Evolutionary conservation across 2,797 vertebrate genomes (phyloP).

Genomic region (Falco novaeseelandiae): DNA sequence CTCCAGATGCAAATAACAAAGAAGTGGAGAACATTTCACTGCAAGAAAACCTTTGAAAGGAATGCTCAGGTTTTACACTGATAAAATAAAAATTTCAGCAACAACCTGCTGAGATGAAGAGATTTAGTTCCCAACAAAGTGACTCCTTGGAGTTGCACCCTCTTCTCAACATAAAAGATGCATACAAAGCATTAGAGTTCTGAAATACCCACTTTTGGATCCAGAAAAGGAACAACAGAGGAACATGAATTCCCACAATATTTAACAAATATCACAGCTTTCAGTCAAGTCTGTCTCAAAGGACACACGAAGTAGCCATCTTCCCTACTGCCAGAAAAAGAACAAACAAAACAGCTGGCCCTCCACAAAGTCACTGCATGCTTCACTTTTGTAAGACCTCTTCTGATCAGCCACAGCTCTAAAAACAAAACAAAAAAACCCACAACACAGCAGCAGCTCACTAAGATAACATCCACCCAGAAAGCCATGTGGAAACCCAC

Average conservation of each 20-base stretch:
- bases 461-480: background rate
- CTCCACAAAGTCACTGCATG: background rate
- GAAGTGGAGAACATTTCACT: background rate
- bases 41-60: background rate
- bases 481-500: background rate
- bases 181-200: background rate
- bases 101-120: background rate
- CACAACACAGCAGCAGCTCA: background rate
- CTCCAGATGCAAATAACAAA: slow-evolving; percentile 12
- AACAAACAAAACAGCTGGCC: background rate
- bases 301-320: background rate
- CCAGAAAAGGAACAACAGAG: background rate
- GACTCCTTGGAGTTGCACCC: background rate
- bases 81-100: background rate
- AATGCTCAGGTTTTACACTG: background rate
- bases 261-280: background rate
- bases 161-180: background rate
- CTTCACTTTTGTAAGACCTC: background rate
- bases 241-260: background rate
- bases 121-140: background rate
- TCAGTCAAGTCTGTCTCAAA: background rate
- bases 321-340: background rate
- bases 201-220: background rate
- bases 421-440: background rate
- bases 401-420: background rate